Conservation (phyloP, 2,113 vertebrate genomes). For the Psammodynastes pulverulentus region DNA sequence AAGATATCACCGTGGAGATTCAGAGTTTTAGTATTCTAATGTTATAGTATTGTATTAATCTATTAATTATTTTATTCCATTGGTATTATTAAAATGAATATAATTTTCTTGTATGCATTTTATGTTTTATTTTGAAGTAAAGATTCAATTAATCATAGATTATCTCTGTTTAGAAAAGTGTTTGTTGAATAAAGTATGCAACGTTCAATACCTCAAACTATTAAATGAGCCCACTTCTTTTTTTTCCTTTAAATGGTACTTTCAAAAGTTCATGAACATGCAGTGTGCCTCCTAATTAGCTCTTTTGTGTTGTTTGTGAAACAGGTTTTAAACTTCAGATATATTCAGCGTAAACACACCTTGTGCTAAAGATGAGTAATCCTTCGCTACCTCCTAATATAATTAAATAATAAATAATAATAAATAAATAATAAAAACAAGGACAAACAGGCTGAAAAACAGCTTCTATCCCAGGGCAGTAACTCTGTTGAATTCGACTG, state of each 20-base stretch:
- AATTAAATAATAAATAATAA: too few species aligned
- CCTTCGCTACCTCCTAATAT: background rate
- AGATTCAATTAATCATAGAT: background rate
- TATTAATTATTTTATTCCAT: background rate
- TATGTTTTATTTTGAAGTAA: background rate
- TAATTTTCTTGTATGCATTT: background rate
- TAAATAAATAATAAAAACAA: too few species aligned
- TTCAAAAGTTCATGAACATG: slow-evolving; percentile 2
- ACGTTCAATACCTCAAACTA: background rate
- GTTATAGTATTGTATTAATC: background rate
- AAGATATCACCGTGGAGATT: too few species aligned
- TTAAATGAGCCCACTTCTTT: background rate
- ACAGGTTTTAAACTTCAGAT: slow-evolving; percentile 55
- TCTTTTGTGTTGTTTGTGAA: slow-evolving; percentile 38
- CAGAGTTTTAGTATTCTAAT: background rate
- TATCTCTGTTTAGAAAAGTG: background rate
- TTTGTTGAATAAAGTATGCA: slow-evolving; percentile 15
- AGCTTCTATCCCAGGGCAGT: too few species aligned
- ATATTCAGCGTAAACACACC: slow-evolving; percentile 18
- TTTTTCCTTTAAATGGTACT: slow-evolving; percentile 7
- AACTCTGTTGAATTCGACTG: too few species aligned
- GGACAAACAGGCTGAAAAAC: too few species aligned
- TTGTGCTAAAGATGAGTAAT: background rate
- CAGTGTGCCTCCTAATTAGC: slow-evolving; percentile 56
- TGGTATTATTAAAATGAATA: background rate